phyloP scores from a whole-genome alignment of 2,797 vertebrate genomes.

The Carapus acus region DNA sequence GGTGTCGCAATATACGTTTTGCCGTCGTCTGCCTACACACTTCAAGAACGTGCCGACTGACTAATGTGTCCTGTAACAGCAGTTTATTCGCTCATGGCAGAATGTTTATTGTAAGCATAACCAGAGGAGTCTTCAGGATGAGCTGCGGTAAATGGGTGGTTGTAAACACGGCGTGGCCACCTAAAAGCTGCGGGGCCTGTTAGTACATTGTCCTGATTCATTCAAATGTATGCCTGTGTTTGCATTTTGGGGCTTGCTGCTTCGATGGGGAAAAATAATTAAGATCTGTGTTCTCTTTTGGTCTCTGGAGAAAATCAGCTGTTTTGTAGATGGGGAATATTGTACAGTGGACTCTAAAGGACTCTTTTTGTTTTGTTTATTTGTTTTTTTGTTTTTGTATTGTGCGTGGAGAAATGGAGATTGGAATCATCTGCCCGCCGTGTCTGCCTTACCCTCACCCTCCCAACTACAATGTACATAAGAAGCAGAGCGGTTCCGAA shows the following conservation, averaged over 20 bases:
- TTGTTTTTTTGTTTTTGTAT: slow-evolving; percentile 44
- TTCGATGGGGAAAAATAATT: slow-evolving; percentile 61
- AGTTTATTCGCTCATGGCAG: slow-evolving; percentile 39
- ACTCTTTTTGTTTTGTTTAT: no score
- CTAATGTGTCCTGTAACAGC: slow-evolving; percentile 43
- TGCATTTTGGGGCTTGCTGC: slow-evolving; percentile 72
- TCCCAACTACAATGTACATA: slow-evolving; percentile 59
- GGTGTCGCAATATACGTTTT: slow-evolving; percentile 37
- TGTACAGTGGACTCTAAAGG: slow-evolving; percentile 50
- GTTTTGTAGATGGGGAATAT: slow-evolving; percentile 56
- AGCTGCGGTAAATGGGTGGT: slow-evolving; percentile 43
- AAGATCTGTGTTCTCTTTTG: slow-evolving; percentile 52
- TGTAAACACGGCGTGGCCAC: slow-evolving; percentile 37
- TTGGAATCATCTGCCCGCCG: slow-evolving; percentile 26
- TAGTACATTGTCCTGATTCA: slow-evolving; percentile 57
- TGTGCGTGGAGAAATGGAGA: slow-evolving; percentile 33
- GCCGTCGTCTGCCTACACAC: slow-evolving; percentile 46
- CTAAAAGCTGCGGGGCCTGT: slow-evolving; percentile 24
- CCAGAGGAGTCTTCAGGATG: slow-evolving; percentile 49
- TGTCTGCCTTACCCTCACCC: slow-evolving; percentile 53
- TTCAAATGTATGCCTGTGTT: slow-evolving; percentile 60
- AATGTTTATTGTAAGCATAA: slow-evolving; percentile 50
- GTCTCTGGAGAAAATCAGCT: slow-evolving; percentile 62
- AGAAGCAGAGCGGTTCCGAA: slow-evolving; percentile 24
- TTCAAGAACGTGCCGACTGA: slow-evolving; percentile 33